These are phyloP conservation scores for Osmoderma eremita DNA, from an alignment of 2,888 invertebrate genomes.

Conservation along the genomic window DNA sequence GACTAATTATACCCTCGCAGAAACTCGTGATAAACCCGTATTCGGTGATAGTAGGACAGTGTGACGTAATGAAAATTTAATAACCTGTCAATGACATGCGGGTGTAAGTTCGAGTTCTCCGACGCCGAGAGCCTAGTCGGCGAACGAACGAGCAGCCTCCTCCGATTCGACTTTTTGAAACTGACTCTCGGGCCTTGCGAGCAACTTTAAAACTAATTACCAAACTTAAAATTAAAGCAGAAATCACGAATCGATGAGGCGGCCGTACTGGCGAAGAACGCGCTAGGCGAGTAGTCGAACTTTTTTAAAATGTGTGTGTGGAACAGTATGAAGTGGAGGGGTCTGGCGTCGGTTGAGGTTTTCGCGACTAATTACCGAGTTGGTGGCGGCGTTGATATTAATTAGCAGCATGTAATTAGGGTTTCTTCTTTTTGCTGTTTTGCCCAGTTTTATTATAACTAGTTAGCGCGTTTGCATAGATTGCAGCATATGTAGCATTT, in stretches of 20 bases:
- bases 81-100: slow-evolving; percentile 27
- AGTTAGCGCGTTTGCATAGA: not conserved
- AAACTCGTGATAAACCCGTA: not conserved
- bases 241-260: slow-evolving; percentile 27
- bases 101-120: slow-evolving; percentile 6
- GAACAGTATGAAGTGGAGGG: too few species aligned
- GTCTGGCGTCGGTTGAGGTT: not conserved
- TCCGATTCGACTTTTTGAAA: slow-evolving; percentile 21
- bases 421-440: not conserved
- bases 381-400: not conserved
- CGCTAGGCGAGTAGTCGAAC: not conserved
- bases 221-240: slow-evolving; percentile 32
- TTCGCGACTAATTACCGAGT: not conserved
- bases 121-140: not conserved
- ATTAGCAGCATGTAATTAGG: not conserved
- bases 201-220: slow-evolving; percentile 34
- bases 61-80: slow-evolving; percentile 23
- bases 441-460: not conserved
- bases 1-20: not conserved
- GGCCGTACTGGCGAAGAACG: not conserved
- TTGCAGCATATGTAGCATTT: too few species aligned
- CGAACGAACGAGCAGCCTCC: not conserved
- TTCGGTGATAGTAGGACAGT: not conserved
- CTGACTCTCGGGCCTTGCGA: slow-evolving; percentile 6
- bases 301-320: not conserved